Conservation (phyloP, 2,797 vertebrate genomes). For the Tachyglossus aculeatus region DNA sequence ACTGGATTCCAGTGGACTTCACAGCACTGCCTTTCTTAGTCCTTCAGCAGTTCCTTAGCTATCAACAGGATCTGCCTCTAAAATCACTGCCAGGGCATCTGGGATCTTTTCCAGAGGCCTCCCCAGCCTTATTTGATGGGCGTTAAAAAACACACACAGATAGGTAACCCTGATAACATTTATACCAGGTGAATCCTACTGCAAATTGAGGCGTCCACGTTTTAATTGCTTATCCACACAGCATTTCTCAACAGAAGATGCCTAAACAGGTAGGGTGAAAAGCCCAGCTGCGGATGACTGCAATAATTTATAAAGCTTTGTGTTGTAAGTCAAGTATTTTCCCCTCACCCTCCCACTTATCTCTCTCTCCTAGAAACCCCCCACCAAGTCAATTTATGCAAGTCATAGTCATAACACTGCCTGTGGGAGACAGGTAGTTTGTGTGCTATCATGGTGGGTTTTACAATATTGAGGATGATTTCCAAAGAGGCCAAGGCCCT, state of each 20-base stretch:
- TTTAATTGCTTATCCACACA: not conserved
- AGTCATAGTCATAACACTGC: slow-evolving; percentile 46
- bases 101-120: not conserved
- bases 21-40: not conserved
- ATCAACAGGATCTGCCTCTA: not conserved
- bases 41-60: not conserved
- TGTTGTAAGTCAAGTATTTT: slow-evolving; percentile 26
- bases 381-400: not conserved
- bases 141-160: not conserved
- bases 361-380: slow-evolving; percentile 6
- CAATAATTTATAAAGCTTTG: slow-evolving; percentile 46
- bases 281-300: slow-evolving; percentile 34
- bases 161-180: not conserved
- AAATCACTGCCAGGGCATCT: not conserved
- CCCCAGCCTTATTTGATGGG: not conserved
- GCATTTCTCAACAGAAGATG: not conserved
- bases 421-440: slow-evolving; percentile 54
- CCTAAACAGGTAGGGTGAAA: not conserved
- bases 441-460: slow-evolving; percentile 32
- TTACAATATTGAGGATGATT: slow-evolving; percentile 43
- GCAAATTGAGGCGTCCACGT: not conserved
- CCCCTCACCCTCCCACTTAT: not conserved
- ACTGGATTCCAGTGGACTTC: not conserved
- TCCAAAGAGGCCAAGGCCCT: slow-evolving; percentile 33
- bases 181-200: not conserved